Evolutionary conservation across 2,797 vertebrate genomes (phyloP).

Genomic region (Melopsittacus undulatus): DNA sequence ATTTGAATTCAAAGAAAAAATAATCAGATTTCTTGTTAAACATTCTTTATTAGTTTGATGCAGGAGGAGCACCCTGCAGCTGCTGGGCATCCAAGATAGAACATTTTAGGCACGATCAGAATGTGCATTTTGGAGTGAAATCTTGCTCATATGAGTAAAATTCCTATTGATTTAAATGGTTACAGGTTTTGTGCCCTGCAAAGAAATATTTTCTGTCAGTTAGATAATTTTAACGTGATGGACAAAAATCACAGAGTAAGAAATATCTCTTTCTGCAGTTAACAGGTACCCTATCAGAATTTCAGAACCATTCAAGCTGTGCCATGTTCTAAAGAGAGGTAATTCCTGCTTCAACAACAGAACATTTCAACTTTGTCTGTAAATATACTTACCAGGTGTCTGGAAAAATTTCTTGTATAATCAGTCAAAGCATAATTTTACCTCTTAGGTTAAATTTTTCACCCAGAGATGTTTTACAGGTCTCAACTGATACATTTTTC

Average conservation of each 20-base stretch:
- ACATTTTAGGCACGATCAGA: background rate
- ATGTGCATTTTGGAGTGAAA: background rate
- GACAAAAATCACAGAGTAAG: background rate
- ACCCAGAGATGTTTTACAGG: background rate
- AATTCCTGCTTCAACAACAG: background rate
- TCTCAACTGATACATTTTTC: background rate
- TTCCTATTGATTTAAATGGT: background rate
- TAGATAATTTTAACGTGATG: background rate
- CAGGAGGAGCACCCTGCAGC: background rate
- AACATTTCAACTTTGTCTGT: background rate
- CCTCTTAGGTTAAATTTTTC: background rate
- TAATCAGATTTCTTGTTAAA: background rate
- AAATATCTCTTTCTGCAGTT: background rate
- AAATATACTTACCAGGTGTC: background rate
- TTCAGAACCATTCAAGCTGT: background rate
- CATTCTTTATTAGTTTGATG: background rate
- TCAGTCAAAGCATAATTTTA: background rate
- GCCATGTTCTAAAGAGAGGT: background rate
- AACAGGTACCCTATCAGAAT: background rate
- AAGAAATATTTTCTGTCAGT: background rate
- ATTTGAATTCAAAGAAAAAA: background rate
- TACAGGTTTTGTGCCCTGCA: background rate
- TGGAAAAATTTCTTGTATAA: background rate
- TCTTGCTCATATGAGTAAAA: background rate
- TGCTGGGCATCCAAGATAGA: rapidly evolving